Base-by-base conservation (phyloP, 64 coral and sea anemone species). In the Anthopleura sola region DNA sequence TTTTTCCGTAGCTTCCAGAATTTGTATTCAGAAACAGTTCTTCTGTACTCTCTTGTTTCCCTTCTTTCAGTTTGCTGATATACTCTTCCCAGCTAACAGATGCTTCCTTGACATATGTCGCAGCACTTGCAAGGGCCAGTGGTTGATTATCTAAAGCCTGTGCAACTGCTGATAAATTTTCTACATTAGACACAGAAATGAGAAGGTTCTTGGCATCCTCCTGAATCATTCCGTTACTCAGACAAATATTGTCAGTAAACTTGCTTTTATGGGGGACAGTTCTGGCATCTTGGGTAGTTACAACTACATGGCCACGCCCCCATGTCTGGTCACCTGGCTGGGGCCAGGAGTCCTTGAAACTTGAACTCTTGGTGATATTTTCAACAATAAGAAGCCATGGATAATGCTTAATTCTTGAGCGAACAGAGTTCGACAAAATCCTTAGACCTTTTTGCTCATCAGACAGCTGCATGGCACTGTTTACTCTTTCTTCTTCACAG, bases 351-450 rank as follows among this genome's bases (percentile, higher is more conserved):
- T 24, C 33, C 7, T 68, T 57, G 1, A 85, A 36, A 47, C 57
- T 36, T 37, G 58, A 60, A 40, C 56, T 68, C 36, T 64, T 85
- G 10, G 83, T 85, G 6, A 85, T 64, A 38, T 85, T 85, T 24
- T 85, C 83, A n/a, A 85, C 83, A 2, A 85, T 64, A 8, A 85
- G 15, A n/a, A 85, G 83, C 83, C 83, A 85, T 19, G 83, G 44
- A 6, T n/a, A 68, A 85, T 37, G 32, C 33, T 66, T 32, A 24
- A 85, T 3, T 85, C 62, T 60, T 85, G 60, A 39, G 18, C 58
- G 33, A 68, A 85, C 64, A 36, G 58, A 85, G 0, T 36, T 47
- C 4, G 57, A 66, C 21, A 85, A 66, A 68, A 39, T 85, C 6
- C 21, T 68, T n/a, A 85, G 74, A 37, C 74, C 69, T 16, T 40